Percentiles rank a stretch among this genome's conserved stretches.
phyloP scores from a whole-genome alignment of 1,140 invertebrate genomes.

The Hyles euphorbiae region DNA sequence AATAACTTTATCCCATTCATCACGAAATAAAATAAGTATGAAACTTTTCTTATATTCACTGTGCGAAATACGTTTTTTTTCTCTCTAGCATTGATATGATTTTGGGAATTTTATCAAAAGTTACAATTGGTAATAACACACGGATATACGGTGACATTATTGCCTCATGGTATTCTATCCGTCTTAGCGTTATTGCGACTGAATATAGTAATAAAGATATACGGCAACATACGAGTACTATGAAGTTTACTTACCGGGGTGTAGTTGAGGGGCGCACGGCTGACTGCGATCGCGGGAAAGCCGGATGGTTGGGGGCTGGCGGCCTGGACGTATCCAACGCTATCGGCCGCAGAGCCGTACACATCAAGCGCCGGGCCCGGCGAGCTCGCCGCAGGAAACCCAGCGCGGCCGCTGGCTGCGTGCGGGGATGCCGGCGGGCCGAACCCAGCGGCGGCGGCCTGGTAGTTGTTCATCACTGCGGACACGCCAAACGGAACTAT shows the following conservation, averaged over 20 bases:
- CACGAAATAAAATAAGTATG: slow-evolving; percentile 55
- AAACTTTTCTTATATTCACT: slow-evolving; percentile 44
- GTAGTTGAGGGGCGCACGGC: slow-evolving; percentile 91
- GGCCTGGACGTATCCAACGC: slow-evolving; percentile 93
- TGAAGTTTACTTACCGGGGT: slow-evolving; percentile 82
- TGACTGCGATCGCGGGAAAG: slow-evolving; percentile 92
- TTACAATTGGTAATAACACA: no score
- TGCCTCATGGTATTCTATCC: not conserved
- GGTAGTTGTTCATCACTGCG: slow-evolving; percentile 97
- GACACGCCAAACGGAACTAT: slow-evolving; percentile 5
- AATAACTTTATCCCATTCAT: slow-evolving; percentile 71
- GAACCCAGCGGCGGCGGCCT: slow-evolving; percentile 85
- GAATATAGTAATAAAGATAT: no score
- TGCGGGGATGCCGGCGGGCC: slow-evolving; percentile 79
- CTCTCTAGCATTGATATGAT: not conserved
- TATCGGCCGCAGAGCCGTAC: slow-evolving; percentile 90
- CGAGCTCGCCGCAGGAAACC: slow-evolving; percentile 92
- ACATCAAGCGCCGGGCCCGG: slow-evolving; percentile 91
- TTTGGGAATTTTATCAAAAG: no score
- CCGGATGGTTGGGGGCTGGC: slow-evolving; percentile 93
- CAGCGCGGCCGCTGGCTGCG: slow-evolving; percentile 81
- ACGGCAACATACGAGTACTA: not conserved
- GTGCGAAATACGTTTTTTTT: slow-evolving; percentile 9
- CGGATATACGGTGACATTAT: not conserved
- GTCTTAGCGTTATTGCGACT: no score